A percentile compares a stretch with the other conserved stretches of the same genome.
phyloP scores from a whole-genome alignment of 1,140 invertebrate species.

The Lordiphosa clarofinis region DNA sequence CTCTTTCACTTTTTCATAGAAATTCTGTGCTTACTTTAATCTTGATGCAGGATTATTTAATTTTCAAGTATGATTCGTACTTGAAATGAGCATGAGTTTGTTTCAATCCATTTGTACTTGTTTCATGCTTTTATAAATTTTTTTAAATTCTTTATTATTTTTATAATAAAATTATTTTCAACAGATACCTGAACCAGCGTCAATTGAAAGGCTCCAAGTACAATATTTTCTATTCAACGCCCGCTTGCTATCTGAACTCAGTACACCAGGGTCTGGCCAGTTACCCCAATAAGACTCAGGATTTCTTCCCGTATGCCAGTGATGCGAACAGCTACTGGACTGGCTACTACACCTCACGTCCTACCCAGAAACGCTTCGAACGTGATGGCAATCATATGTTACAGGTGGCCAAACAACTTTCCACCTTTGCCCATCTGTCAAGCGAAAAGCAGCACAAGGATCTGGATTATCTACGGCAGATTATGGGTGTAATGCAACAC shows the following conservation, averaged over 20 bases:
- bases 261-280: conserved; percentile 85
- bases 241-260: conserved; percentile 94
- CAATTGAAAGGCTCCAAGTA: conserved; percentile 84
- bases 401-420: conserved; percentile 84
- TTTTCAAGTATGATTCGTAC: too few species aligned
- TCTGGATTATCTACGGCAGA: conserved; percentile 59
- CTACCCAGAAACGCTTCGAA: conserved; percentile 90
- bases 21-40: too few species aligned
- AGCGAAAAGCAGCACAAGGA: conserved; percentile 39
- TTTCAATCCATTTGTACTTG: too few species aligned
- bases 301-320: conserved; percentile 96
- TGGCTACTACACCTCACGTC: conserved; percentile 95
- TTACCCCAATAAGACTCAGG: conserved; percentile 87
- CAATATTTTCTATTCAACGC: conserved; percentile 82
- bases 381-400: conserved; percentile 89
- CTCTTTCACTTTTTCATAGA: too few species aligned
- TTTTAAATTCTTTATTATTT: too few species aligned
- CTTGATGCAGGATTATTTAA: too few species aligned
- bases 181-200: conserved; percentile 77
- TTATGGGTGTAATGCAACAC: conserved; percentile 93
- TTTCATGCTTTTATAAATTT: too few species aligned
- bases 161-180: neutral
- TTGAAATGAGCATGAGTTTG: too few species aligned
- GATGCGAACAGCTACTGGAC: conserved; percentile 94
- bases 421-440: conserved; percentile 67